These are phyloP conservation scores for Ranitomeya imitator DNA, from an alignment of 2,113 vertebrate genomes.

Conservation along the genomic window DNA sequence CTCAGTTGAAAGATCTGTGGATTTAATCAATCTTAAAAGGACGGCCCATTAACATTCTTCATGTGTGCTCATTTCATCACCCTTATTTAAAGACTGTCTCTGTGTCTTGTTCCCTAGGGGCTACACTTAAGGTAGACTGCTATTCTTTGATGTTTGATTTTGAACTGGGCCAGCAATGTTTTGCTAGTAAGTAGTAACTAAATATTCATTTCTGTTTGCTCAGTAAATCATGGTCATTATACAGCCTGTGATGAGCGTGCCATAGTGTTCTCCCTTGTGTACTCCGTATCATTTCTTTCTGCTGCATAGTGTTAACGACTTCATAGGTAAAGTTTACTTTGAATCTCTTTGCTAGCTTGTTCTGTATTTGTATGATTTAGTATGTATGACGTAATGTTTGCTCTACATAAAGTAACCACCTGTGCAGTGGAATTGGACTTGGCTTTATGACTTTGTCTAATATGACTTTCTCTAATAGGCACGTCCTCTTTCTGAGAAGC, in stretches of 20 bases:
- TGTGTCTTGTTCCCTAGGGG: conserved; percentile 48
- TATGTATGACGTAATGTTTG: conserved; percentile 34
- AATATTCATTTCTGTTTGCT: conserved; percentile 55
- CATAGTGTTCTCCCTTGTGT: neutral
- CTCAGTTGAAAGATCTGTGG: conserved; percentile 42
- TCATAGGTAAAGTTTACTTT: conserved; percentile 22
- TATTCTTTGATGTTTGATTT: conserved; percentile 53
- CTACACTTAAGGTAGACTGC: conserved; percentile 53
- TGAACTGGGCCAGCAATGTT: conserved; percentile 54
- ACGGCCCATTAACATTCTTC: conserved; percentile 55
- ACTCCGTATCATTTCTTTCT: conserved; percentile 4
- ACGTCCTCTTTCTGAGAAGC: neutral
- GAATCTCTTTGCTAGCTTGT: conserved; percentile 20
- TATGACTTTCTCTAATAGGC: neutral
- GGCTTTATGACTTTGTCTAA: neutral
- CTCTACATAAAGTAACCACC: conserved; percentile 17
- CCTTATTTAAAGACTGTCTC: conserved; percentile 44
- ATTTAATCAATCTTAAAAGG: conserved; percentile 56
- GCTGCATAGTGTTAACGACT: conserved; percentile 13
- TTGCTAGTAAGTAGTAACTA: conserved; percentile 55
- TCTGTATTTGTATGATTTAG: conserved; percentile 34
- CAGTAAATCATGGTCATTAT: conserved; percentile 48
- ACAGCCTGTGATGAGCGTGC: conserved; percentile 45
- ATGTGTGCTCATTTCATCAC: conserved; percentile 52
- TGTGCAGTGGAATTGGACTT: neutral